Percentiles rank a stretch among this genome's conserved stretches.
phyloP scores from a whole-genome alignment of 2,797 vertebrate species.

The Hypotaenidia philippensis region DNA sequence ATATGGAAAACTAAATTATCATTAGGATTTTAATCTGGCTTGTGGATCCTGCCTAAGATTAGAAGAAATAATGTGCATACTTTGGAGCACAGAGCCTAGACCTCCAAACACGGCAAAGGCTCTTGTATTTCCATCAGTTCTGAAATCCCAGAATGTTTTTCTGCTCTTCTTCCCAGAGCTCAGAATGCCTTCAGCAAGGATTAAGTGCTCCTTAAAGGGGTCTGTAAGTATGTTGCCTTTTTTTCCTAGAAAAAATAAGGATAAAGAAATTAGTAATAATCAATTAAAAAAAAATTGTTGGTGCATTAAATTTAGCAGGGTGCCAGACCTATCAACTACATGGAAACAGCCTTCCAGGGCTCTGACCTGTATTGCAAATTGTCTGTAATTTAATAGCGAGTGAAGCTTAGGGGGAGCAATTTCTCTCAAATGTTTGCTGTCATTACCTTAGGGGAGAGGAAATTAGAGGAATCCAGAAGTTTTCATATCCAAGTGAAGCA shows the following conservation, averaged over 20 bases:
- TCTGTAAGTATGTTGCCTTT: background rate
- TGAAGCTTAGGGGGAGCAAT: background rate
- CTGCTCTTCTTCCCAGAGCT: background rate
- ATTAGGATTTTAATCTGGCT: background rate
- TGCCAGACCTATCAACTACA: background rate
- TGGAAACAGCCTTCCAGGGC: background rate
- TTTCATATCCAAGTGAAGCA: constrained; percentile 47
- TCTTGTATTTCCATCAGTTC: background rate
- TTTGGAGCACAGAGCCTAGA: background rate
- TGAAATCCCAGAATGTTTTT: background rate
- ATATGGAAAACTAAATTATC: background rate
- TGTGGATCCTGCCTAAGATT: background rate
- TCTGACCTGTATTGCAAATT: constrained; percentile 22
- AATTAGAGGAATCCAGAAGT: constrained; percentile 19
- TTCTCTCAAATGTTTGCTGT: constrained; percentile 28
- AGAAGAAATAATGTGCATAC: background rate
- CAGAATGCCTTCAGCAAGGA: background rate
- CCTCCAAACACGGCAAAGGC: background rate
- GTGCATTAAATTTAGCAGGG: background rate
- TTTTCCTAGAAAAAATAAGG: background rate
- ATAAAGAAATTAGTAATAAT: background rate
- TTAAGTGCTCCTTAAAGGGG: background rate
- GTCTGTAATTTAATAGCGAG: background rate
- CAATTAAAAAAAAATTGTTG: background rate
- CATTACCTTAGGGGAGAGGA: constrained; percentile 13